Evolutionary conservation across 2,888 invertebrate species (phyloP).

Genomic region (Cheilosia impressa): DNA sequence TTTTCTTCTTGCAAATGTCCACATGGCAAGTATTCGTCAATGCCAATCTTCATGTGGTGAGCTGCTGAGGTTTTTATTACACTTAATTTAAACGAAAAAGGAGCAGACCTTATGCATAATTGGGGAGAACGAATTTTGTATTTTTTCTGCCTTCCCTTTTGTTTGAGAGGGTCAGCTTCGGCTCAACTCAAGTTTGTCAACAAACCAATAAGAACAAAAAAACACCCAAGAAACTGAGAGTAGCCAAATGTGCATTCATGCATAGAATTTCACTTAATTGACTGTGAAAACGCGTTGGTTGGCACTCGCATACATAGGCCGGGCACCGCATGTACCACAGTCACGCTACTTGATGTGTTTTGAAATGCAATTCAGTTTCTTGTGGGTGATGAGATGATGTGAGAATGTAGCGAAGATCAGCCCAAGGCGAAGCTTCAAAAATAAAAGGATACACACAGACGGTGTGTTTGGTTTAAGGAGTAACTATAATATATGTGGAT

Average conservation of each 20-base stretch:
- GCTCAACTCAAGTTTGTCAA: conserved; percentile 11
- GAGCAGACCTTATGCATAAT: not conserved
- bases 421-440: conserved; percentile 2
- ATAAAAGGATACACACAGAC: not conserved
- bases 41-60: conserved; percentile 13
- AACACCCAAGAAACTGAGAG: conserved; percentile 14
- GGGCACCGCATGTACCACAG: conserved; percentile 6
- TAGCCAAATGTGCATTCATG: conserved; percentile 58
- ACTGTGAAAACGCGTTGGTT: conserved; percentile 59
- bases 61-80: conserved; percentile 16
- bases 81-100: conserved; percentile 12
- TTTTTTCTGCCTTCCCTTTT: conserved; percentile 4
- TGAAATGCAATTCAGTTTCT: conserved; percentile 35
- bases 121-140: conserved; percentile 15
- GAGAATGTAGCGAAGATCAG: conserved; percentile 7
- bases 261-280: conserved; percentile 64
- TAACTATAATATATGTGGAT: not conserved
- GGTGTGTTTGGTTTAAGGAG: not conserved
- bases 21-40: conserved; percentile 12
- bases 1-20: conserved; percentile 15
- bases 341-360: conserved; percentile 32
- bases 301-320: conserved; percentile 12
- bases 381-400: conserved; percentile 22
- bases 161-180: conserved; percentile 10
- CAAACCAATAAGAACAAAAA: conserved; percentile 18